These are phyloP conservation scores for Saccopteryx bilineata DNA, from an alignment of 2,113 vertebrate species.

Conservation along the genomic window DNA sequence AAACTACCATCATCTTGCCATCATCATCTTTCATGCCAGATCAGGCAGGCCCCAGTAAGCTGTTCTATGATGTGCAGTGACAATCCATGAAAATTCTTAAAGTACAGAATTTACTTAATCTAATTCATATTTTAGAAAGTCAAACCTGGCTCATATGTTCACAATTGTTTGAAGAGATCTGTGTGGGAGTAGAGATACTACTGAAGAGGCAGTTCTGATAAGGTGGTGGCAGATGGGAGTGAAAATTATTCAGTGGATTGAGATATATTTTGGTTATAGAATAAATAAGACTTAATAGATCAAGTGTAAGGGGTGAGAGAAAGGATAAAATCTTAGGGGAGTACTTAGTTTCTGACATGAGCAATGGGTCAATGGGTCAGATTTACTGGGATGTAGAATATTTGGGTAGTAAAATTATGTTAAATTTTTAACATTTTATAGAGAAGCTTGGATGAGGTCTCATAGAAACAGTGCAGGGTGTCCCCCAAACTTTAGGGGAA, in stretches of 20 bases:
- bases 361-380: neutral
- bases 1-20: neutral
- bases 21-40: neutral
- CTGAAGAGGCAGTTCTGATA: neutral
- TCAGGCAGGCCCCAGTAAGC: neutral
- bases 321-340: neutral
- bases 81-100: neutral
- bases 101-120: neutral
- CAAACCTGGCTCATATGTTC: neutral
- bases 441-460: neutral
- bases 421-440: constrained; percentile 23
- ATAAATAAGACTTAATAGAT: neutral
- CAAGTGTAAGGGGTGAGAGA: neutral
- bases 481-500: neutral
- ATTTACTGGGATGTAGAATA: neutral
- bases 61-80: neutral
- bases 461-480: neutral
- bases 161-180: constrained; percentile 4
- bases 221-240: neutral
- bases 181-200: neutral
- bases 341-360: neutral
- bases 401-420: neutral
- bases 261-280: neutral
- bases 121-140: neutral
- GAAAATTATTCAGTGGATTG: neutral